Base-by-base conservation (phyloP, 30 jellyfish, hydroid and myxozoan genomes). In the Cassiopea xamachana region DNA sequence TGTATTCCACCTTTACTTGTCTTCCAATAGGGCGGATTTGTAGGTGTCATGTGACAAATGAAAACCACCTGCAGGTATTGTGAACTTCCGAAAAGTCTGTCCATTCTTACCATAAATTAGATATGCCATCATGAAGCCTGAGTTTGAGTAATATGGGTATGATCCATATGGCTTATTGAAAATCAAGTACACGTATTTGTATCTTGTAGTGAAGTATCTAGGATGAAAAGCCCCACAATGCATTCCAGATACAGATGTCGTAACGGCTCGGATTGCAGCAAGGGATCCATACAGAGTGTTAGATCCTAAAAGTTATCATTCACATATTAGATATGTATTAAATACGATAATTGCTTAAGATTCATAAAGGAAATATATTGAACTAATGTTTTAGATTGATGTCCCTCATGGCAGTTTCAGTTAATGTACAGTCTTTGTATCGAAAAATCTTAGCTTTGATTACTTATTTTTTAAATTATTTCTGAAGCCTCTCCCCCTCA, bases 121-220 rank as follows among this genome's bases (percentile, higher is more conserved):
- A 58, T 73, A 73, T 47, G 59, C 81, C 19, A 73, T 39, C 59
- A 73, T 47, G 18, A 73, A 2, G 8, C 81, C 81, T 73, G 59
- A 2, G 19, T 73, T 73, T 10, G 81, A 6, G 2, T 19, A 6
- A 2, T 51, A 73, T 2, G 81, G 81, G 27, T 73, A 73, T 6
- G 81, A 73, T 47, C 81, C 81, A 73, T 7, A 18, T 27, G 55
- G 81, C 81, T 73, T 73, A 58, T 73, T 73, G 49, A 73, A 6
- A 39, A 7, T 2, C 17, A 73, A 39, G 58, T 73, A 73, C n/a
- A 73, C 1, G 61, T 73, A 6, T 2, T 8, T 2, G 4, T 47
- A 2, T 1, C 19, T 73, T 16, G 55, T 58, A 39, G 81, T 73
- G 81, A 2, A 73, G 61, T 47, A 39, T 2, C 61, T 18, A 1